Percentiles rank a stretch among this genome's conserved stretches.
phyloP scores from a whole-genome alignment of 2,797 vertebrate species.

The Danio tinwini region DNA sequence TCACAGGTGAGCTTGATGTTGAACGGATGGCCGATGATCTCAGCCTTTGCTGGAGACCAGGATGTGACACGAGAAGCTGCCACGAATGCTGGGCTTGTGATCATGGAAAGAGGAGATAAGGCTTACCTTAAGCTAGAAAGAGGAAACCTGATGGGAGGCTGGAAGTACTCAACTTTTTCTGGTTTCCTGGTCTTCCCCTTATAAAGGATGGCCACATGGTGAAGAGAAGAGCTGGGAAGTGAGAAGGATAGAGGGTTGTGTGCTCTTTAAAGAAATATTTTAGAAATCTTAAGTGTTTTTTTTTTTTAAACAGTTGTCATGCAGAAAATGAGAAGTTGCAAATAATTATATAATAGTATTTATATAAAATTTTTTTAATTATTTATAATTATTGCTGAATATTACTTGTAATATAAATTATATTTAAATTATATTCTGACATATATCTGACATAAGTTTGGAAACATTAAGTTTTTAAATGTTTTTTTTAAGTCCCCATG shows the following conservation, averaged over 20 bases:
- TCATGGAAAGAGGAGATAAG: constrained; percentile 88
- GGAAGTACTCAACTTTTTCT: constrained; percentile 91
- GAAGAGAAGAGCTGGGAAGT: constrained; percentile 4
- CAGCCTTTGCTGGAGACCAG: constrained; percentile 88
- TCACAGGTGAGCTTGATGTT: constrained; percentile 87
- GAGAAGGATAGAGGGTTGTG: not conserved
- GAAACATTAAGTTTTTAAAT: too few relatives aligned
- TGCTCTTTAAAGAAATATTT: not conserved
- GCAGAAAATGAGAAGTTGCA: not conserved
- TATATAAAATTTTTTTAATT: not conserved
- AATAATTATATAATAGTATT: constrained; percentile 5
- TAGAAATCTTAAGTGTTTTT: not conserved
- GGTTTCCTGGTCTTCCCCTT: constrained; percentile 89
- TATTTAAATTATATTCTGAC: too few relatives aligned
- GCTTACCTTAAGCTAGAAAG: constrained; percentile 87
- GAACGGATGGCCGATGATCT: constrained; percentile 90
- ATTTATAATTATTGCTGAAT: not conserved
- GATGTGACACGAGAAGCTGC: constrained; percentile 89
- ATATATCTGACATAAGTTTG: too few relatives aligned
- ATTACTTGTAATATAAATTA: not conserved
- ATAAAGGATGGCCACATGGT: constrained; percentile 61
- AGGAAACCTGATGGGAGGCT: constrained; percentile 89
- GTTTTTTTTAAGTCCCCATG: too few relatives aligned
- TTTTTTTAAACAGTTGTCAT: not conserved
- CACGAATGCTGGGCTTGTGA: constrained; percentile 86